Percentiles rank a stretch among this genome's conserved stretches.
Conservation (phyloP, 2,888 invertebrate species). For the Bembecia ichneumoniformis region DNA sequence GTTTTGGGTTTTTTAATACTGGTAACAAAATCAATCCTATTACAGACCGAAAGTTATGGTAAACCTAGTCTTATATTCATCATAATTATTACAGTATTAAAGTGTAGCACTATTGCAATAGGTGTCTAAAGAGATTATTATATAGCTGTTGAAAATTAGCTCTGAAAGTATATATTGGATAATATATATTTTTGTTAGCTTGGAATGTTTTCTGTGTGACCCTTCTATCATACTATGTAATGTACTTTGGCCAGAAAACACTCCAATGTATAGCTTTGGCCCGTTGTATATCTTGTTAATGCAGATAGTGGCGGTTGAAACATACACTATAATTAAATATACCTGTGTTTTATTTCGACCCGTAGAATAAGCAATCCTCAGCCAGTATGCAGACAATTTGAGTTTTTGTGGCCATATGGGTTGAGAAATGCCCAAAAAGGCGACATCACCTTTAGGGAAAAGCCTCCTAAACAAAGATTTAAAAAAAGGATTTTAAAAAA, state of each 20-base stretch:
- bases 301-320: slow-evolving; percentile 41
- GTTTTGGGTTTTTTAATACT: too few relatives aligned
- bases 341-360: not conserved
- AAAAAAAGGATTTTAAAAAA: too few relatives aligned
- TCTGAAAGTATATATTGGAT: slow-evolving; percentile 13
- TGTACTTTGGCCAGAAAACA: slow-evolving; percentile 19
- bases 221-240: slow-evolving; percentile 5
- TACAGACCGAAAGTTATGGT: slow-evolving; percentile 15
- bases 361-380: too few relatives aligned
- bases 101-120: slow-evolving; percentile 19
- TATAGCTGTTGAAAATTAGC: slow-evolving; percentile 34
- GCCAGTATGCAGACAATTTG: too few relatives aligned
- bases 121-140: slow-evolving; percentile 35
- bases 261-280: slow-evolving; percentile 35
- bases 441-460: too few relatives aligned
- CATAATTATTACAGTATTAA: slow-evolving; percentile 18
- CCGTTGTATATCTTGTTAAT: slow-evolving; percentile 45
- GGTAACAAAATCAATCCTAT: slow-evolving; percentile 8
- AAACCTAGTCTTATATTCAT: slow-evolving; percentile 18
- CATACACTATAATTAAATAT: not conserved
- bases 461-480: too few relatives aligned
- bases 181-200: slow-evolving; percentile 60
- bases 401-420: too few relatives aligned
- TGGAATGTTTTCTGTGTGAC: slow-evolving; percentile 30
- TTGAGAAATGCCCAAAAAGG: too few relatives aligned